phyloP scores from a whole-genome alignment of 2,888 invertebrate species.

The Lepidochrysops patricia region DNA sequence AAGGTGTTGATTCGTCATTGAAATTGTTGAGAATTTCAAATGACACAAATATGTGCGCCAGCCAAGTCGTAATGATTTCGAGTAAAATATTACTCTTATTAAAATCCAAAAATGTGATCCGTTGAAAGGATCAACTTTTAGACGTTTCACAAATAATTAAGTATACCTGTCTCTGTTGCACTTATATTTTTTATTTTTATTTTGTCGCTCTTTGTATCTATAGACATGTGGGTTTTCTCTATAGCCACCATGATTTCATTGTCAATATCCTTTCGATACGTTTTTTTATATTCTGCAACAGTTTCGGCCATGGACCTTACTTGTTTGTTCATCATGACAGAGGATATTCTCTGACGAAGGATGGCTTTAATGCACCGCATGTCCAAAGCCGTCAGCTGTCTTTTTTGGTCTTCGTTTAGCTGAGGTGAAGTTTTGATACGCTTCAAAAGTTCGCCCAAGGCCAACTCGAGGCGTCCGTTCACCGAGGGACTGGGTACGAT shows the following conservation, averaged over 20 bases:
- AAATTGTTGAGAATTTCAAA: neutral
- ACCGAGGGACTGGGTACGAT: slow-evolving; percentile 36
- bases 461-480: slow-evolving; percentile 52
- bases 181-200: neutral
- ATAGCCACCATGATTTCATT: neutral
- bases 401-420: neutral
- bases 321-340: neutral
- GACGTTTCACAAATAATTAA: neutral
- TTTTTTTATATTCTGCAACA: neutral
- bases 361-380: neutral
- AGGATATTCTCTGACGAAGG: neutral
- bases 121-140: neutral
- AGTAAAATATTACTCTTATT: neutral
- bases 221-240: neutral
- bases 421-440: slow-evolving; percentile 32
- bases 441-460: slow-evolving; percentile 47
- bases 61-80: neutral
- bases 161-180: neutral
- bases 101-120: neutral
- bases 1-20: neutral
- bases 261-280: neutral
- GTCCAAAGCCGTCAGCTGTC: neutral
- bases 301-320: neutral
- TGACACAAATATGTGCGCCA: neutral
- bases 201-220: neutral